Base-by-base conservation (phyloP, 2,797 vertebrate species). In the Liasis olivaceus region DNA sequence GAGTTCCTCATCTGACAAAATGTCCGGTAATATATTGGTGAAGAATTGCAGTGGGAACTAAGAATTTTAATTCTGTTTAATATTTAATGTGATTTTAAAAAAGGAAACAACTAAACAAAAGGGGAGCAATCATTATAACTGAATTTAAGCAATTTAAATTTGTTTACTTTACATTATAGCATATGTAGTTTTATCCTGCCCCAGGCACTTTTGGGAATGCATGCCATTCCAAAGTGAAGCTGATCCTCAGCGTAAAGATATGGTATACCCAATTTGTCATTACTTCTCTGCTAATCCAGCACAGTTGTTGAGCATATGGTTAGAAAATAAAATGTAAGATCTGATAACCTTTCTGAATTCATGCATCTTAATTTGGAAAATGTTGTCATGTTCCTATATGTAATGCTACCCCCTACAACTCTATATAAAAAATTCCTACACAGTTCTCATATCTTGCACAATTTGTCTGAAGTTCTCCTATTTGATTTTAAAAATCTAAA, bases 401-500 rank as follows among this genome's bases (percentile, higher is more conserved):
- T 54, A 54, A 54, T 54, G 8, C 51, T 54, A 54, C 8, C 20
- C 62, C 62, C 62, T 63, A 47, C 87, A 4, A 62, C 36, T 59
- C 6, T 9, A 58, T 59, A 59, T 24, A 85, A 17, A 8, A 87
- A 13, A 47, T 87, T 47, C 60, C 36, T 51, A 22, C 11, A 17
- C 36, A 54, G 51, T 54, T 54, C 51, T 54, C 51, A 54, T 54
- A 54, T 54, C 47, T 51, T 51, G 47, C 47, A 51, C 47, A 9
- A 72, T 91, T 28, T 47, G 15, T 60, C 2, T 72, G 8, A 62
- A 66, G 22, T 42, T 89, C 11, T 9, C 47, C 36, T 17, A 51
- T 93, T 20, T 69, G 24, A 63, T 54, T 86, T 81, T 93, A 81
- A 94, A 95, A 77, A 42, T 94, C 54, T 92, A 92, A 60, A 97